Evolutionary conservation across 2,888 invertebrate species (phyloP), one percentile per base, ranked within the genome.

Genomic region (Eugnorisma glareosa): DNA sequence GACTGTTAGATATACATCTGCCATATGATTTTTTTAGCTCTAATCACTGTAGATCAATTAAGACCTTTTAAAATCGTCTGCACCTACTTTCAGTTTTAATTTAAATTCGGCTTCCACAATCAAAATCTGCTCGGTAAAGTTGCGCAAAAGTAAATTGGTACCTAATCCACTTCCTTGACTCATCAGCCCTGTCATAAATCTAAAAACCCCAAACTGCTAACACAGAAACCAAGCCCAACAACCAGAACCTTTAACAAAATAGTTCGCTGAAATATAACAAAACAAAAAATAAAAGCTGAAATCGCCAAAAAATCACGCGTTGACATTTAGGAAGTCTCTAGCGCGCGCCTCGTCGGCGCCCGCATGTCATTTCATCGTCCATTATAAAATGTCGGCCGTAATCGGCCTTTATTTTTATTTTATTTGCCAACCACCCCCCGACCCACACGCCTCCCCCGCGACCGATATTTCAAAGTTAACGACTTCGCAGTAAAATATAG

Each of bases 391-490:
- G 96, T 95, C 96, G 95, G 94, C 93, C 88, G 94, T 95, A 95
- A 95, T 95, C 95, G 95, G 93, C 94, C 95, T 96, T 95, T 95
- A 95, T 96, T 96, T 96, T 96, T 96, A 96, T 96, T 96, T 96
- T 95, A 95, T 96, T 95, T 94, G 94, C 94, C 93, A 92, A 92
- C 93, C 92, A 90, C 92, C 93, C 90, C 75, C 77, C 72, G 79
- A 80, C 88, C 83, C 83, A 83, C 83, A 83, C 78, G 84, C 84
- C 89, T 88, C 88, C 91, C 89, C 87, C 90, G 84, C 92, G 92
- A 88, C 94, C 95, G 95, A 96, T 96, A 96, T 96, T 96, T 96
- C 96, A 95, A 96, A 96, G 94, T 96, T 96, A 96, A 96, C 96
- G 96, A 96, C 95, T 93, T 91, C 87, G 91, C 93, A 92, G 93